Conservation (phyloP, 2,888 invertebrate species). For the Galeopsomyia nigrocyanea region DNA sequence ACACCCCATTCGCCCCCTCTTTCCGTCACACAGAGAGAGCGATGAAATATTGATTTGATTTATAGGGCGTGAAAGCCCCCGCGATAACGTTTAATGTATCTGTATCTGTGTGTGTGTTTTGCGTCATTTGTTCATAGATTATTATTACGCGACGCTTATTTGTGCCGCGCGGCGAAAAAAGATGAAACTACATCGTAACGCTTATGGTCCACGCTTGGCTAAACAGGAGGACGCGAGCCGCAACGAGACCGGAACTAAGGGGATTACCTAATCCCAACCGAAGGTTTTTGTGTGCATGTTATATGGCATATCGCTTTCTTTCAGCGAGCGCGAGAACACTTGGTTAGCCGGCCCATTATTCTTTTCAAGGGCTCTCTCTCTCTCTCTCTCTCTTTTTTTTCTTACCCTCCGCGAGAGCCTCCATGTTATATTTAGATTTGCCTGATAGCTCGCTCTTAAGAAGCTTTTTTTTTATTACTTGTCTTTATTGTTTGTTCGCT, state of each 20-base stretch:
- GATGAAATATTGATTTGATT: conserved; percentile 59
- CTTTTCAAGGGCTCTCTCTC: background rate
- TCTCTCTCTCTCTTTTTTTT: background rate
- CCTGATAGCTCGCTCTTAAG: too few species aligned
- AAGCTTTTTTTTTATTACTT: too few species aligned
- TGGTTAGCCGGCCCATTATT: background rate
- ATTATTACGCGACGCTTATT: conserved; percentile 5
- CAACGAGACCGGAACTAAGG: conserved; percentile 51
- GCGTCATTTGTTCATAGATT: too few species aligned
- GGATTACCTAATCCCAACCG: conserved; percentile 51
- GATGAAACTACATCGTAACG: conserved; percentile 26
- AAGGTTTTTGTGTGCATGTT: background rate
- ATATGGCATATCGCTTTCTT: too few species aligned
- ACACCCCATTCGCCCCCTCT: background rate
- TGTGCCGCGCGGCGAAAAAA: conserved; percentile 44
- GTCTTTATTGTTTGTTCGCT: too few species aligned
- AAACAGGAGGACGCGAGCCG: conserved; percentile 23
- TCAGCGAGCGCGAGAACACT: too few species aligned
- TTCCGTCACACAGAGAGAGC: background rate
- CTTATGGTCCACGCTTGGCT: conserved; percentile 60
- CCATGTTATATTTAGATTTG: too few species aligned
- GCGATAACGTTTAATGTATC: too few species aligned
- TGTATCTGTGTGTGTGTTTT: too few species aligned
- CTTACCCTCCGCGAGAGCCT: background rate
- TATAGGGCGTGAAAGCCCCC: conserved; percentile 51